Percentiles rank a stretch among this genome's conserved stretches.
Evolutionary conservation across 2,888 invertebrate genomes (phyloP).

Genomic region (Archips xylosteana): DNA sequence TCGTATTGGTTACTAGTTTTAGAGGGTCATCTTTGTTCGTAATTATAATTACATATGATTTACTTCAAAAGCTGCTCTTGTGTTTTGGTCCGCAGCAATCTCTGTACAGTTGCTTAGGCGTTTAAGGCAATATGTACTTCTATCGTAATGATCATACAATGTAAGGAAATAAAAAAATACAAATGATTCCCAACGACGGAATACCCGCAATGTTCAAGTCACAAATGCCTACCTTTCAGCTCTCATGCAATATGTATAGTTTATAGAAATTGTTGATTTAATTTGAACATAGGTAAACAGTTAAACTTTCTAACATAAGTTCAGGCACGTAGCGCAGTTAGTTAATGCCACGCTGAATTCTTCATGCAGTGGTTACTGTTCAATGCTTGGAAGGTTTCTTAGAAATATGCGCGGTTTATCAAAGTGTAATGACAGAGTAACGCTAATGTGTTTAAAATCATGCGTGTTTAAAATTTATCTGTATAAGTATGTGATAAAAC

Average conservation of each 20-base stretch:
- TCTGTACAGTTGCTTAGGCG: too few species aligned
- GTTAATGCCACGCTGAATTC: not conserved
- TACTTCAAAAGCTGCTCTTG: too few species aligned
- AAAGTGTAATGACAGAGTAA: conserved; percentile 47
- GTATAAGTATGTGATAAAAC: conserved; percentile 73
- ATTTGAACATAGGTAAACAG: not conserved
- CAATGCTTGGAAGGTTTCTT: not conserved
- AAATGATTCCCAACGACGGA: too few species aligned
- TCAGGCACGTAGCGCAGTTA: conserved; percentile 21
- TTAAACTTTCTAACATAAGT: conserved; percentile 15
- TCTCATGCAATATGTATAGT: not conserved
- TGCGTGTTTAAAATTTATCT: conserved; percentile 74
- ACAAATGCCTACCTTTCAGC: too few species aligned
- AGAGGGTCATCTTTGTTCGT: not conserved
- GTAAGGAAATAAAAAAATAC: too few species aligned
- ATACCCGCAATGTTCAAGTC: too few species aligned
- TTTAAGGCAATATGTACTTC: too few species aligned
- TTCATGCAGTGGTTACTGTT: conserved; percentile 13
- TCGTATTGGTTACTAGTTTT: not conserved
- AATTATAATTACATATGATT: too few species aligned
- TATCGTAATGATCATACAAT: too few species aligned
- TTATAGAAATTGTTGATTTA: not conserved
- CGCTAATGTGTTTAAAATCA: conserved; percentile 69
- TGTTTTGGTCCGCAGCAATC: too few species aligned
- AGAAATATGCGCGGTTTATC: conserved; percentile 25